These are phyloP conservation scores for Chesias legatella DNA, from an alignment of 2,888 invertebrate species.

Conservation along the genomic window DNA sequence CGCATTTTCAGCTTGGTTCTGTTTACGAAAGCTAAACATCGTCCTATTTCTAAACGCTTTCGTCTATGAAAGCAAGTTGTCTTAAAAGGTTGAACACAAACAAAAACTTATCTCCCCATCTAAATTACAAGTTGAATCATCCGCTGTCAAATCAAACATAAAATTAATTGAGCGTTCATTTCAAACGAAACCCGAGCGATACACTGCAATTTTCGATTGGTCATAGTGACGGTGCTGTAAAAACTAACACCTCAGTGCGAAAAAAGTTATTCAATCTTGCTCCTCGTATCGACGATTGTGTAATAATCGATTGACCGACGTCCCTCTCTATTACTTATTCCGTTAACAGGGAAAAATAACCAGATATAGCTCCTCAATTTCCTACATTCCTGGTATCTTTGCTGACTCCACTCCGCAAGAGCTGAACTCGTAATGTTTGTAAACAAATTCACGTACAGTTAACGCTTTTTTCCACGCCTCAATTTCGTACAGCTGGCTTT, in stretches of 20 bases:
- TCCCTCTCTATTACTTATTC: too few relatives aligned
- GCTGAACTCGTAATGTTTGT: constrained; percentile 48
- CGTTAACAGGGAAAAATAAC: too few relatives aligned
- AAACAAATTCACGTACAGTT: constrained; percentile 54
- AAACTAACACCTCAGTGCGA: constrained; percentile 57
- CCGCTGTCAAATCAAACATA: constrained; percentile 63
- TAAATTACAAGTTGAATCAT: constrained; percentile 18
- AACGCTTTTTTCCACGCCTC: constrained; percentile 54
- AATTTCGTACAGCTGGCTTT: constrained; percentile 57
- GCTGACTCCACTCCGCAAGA: constrained; percentile 6
- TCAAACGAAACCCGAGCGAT: constrained; percentile 48
- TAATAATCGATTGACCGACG: too few relatives aligned
- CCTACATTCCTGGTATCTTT: constrained; percentile 12
- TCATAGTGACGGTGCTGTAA: constrained; percentile 69
- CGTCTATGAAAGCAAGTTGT: constrained; percentile 3
- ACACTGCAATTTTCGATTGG: constrained; percentile 58
- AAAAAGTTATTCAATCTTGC: constrained; percentile 60
- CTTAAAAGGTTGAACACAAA: neutral
- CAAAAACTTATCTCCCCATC: constrained; percentile 2
- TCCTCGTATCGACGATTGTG: constrained; percentile 19
- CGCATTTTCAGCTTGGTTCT: constrained; percentile 14
- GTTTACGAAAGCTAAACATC: constrained; percentile 8
- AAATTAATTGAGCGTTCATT: constrained; percentile 67
- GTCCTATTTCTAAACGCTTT: constrained; percentile 13
- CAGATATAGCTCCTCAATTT: constrained; percentile 3